Evolutionary conservation across 2,113 vertebrate genomes (phyloP).

Genomic region (Oreotragus oreotragus): DNA sequence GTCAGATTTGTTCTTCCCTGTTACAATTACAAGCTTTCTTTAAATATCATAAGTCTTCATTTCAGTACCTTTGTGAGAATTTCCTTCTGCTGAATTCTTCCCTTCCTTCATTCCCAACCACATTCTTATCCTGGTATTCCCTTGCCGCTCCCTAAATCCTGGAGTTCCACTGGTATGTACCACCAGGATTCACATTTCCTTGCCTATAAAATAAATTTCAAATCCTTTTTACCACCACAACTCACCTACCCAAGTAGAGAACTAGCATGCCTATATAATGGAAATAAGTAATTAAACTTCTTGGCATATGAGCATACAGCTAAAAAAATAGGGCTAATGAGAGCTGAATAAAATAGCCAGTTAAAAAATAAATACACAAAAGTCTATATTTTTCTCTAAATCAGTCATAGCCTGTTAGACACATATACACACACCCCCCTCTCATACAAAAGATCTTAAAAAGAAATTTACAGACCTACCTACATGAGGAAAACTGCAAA

Average conservation of each 20-base stretch:
- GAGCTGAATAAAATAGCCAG: neutral
- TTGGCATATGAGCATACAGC: neutral
- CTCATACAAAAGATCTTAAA: neutral
- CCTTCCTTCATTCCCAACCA: accelerated
- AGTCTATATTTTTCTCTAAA: neutral
- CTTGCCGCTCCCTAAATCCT: neutral
- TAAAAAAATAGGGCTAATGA: neutral
- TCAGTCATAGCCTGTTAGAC: neutral
- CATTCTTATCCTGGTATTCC: no score
- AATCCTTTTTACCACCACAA: neutral
- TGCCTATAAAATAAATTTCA: neutral
- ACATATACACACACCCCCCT: neutral
- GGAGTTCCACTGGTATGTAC: neutral
- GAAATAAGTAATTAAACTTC: neutral
- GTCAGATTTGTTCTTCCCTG: neutral
- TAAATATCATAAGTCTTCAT: neutral
- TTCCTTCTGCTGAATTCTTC: neutral
- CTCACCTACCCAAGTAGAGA: neutral
- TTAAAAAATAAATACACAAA: neutral
- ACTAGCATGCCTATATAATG: neutral
- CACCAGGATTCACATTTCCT: neutral
- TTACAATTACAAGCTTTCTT: neutral
- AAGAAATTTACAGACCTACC: neutral
- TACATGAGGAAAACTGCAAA: neutral
- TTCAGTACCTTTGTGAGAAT: neutral